These are phyloP conservation scores for Sitta carolinensis DNA, from an alignment of 2,797 vertebrate genomes.

Conservation along the genomic window DNA sequence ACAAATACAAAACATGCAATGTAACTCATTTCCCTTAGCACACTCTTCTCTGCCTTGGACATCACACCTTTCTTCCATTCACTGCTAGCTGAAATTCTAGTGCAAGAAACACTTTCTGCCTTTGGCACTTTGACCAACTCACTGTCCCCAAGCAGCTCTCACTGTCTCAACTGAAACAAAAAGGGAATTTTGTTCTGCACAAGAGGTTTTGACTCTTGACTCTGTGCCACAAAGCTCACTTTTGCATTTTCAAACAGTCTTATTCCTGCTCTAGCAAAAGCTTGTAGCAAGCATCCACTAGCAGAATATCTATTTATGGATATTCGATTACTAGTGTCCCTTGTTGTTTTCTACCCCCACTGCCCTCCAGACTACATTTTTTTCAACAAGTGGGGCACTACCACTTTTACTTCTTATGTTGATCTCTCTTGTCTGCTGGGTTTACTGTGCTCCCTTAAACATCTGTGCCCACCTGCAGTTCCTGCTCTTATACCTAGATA, in stretches of 20 bases:
- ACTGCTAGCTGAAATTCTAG: background rate
- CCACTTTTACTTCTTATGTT: background rate
- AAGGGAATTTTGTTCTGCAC: background rate
- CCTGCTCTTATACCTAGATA: background rate
- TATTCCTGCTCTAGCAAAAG: background rate
- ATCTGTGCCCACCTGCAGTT: background rate
- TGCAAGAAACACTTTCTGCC: background rate
- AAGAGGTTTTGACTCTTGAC: background rate
- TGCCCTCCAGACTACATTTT: background rate
- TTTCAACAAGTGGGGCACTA: background rate
- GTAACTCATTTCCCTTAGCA: background rate
- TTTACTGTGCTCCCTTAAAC: background rate
- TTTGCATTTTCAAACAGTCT: background rate
- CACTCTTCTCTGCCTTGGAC: background rate
- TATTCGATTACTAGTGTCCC: background rate
- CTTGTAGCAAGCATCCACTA: background rate
- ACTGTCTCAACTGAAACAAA: background rate
- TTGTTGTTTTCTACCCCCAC: fast-evolving
- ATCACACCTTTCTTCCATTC: background rate
- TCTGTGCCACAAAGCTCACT: background rate
- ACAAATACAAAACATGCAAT: background rate
- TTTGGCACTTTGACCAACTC: background rate
- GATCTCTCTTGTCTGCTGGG: background rate
- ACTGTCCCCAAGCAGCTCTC: fast-evolving
- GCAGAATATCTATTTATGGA: background rate